Conservation (phyloP, 2,113 vertebrate genomes). For the Esox niger region DNA sequence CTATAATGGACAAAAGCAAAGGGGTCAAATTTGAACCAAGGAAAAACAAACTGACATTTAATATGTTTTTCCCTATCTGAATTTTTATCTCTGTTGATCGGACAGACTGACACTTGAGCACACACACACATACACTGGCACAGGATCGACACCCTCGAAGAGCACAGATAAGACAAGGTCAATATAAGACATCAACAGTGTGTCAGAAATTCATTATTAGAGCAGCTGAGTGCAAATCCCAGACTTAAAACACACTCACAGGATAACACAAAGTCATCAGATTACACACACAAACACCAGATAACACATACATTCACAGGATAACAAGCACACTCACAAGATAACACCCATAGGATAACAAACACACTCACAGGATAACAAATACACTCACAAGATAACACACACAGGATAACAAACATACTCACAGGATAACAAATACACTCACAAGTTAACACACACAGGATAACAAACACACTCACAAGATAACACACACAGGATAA, state of each 20-base stretch:
- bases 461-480: not conserved
- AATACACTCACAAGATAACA: too few species aligned
- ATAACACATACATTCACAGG: too few species aligned
- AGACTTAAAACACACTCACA: not conserved
- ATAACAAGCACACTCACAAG: too few species aligned
- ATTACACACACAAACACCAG: not conserved
- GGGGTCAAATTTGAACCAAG: not conserved
- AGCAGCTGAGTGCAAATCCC: not conserved
- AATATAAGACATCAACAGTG: not conserved
- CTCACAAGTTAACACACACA: not conserved
- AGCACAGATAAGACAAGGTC: not conserved
- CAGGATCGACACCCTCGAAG: not conserved
- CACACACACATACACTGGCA: not conserved
- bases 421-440: too few species aligned
- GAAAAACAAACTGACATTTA: too few species aligned
- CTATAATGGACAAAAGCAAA: not conserved
- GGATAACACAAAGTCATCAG: not conserved
- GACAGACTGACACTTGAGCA: not conserved
- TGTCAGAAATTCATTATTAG: not conserved
- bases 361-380: not conserved
- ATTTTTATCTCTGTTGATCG: not conserved
- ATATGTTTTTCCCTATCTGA: too few species aligned
- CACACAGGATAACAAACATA: too few species aligned
- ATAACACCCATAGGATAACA: not conserved
- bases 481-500: conserved; percentile 4